phyloP scores from a whole-genome alignment of 1,140 invertebrate species.

The Halotydeus destructor region DNA sequence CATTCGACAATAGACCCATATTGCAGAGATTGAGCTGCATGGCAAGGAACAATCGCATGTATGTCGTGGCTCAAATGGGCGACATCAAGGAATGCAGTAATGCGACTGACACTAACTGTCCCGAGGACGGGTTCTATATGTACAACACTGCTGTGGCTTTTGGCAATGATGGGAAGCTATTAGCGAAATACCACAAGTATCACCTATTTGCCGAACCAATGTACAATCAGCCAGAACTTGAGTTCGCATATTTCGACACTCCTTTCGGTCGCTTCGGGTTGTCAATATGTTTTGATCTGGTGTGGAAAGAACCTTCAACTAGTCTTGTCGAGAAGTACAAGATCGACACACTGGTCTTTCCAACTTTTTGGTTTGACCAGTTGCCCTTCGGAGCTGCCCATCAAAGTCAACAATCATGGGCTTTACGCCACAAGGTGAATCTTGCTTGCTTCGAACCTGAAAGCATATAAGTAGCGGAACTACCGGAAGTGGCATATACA shows the following conservation, averaged over 20 bases:
- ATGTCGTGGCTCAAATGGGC: slow-evolving; percentile 47
- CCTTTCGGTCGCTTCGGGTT: slow-evolving; percentile 37
- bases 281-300: slow-evolving; percentile 50
- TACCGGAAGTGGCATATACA: slow-evolving; percentile 1
- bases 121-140: slow-evolving; percentile 25
- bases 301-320: slow-evolving; percentile 38
- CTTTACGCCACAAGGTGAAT: neutral
- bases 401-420: neutral
- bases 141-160: slow-evolving; percentile 58
- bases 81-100: slow-evolving; percentile 25
- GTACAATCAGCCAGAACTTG: slow-evolving; percentile 29
- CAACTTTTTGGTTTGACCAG: slow-evolving; percentile 48
- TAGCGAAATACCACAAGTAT: slow-evolving; percentile 48
- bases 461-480: neutral
- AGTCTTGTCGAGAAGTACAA: slow-evolving; percentile 27
- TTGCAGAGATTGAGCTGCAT: slow-evolving; percentile 33
- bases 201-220: slow-evolving; percentile 39
- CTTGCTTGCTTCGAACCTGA: neutral
- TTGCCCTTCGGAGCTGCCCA: slow-evolving; percentile 35
- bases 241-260: slow-evolving; percentile 36
- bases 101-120: slow-evolving; percentile 17
- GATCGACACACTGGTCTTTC: slow-evolving; percentile 43
- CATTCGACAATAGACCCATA: slow-evolving; percentile 4
- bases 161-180: slow-evolving; percentile 34
- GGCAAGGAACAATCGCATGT: slow-evolving; percentile 29